Evolutionary conservation across 2,888 invertebrate species (phyloP).

Genomic region (Dicranocentrus wangi): DNA sequence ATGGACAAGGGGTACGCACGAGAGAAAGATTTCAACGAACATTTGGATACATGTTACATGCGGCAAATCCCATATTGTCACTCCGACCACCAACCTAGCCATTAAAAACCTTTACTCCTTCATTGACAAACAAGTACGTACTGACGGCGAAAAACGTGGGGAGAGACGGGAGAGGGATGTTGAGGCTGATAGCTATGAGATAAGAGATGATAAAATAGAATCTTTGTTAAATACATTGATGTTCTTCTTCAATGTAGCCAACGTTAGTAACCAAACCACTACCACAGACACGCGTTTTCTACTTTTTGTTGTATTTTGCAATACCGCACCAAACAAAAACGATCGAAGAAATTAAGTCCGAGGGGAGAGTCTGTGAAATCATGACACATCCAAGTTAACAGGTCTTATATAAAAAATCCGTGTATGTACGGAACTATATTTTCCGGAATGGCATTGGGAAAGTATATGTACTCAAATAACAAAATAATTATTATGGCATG

Average conservation of each 20-base stretch:
- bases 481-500: too few species aligned
- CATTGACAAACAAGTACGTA: conserved; percentile 10
- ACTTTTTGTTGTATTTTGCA: conserved; percentile 17
- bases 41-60: conserved; percentile 41
- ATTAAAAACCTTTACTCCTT: conserved; percentile 44
- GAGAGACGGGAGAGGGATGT: too few species aligned
- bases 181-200: too few species aligned
- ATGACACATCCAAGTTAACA: too few species aligned
- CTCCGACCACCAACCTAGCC: conserved; percentile 71
- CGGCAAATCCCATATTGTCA: conserved; percentile 72
- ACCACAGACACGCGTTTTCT: conserved; percentile 4
- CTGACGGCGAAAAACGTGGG: not conserved
- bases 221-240: too few species aligned
- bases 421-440: not conserved
- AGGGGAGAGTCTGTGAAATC: not conserved
- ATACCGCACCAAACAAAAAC: conserved; percentile 6
- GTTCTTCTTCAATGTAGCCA: too few species aligned
- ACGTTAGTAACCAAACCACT: not conserved
- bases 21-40: conserved; percentile 1
- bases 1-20: conserved; percentile 14
- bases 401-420: not conserved
- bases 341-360: conserved; percentile 23
- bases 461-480: too few species aligned
- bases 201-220: too few species aligned
- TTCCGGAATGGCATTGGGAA: too few species aligned